Percentiles rank a stretch among this genome's conserved stretches.
phyloP scores from a whole-genome alignment of 2,113 vertebrate species.

The Tichodroma muraria region DNA sequence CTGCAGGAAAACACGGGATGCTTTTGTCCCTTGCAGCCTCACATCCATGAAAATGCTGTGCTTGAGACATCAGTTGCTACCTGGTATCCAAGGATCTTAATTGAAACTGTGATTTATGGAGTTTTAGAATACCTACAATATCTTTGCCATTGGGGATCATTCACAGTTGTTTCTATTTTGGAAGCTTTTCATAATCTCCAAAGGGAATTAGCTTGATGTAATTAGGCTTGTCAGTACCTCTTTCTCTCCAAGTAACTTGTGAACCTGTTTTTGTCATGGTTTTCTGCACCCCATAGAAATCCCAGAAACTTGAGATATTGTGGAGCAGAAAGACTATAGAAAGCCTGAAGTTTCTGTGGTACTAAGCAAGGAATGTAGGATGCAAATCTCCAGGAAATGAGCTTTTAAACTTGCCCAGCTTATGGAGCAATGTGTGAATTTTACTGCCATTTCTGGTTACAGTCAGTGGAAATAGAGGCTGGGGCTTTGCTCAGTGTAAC shows the following conservation, averaged over 20 bases:
- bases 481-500: background rate
- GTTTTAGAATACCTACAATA: background rate
- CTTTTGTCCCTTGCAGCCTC: background rate
- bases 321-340: background rate
- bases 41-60: fast-evolving
- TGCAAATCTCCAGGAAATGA: background rate
- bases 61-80: background rate
- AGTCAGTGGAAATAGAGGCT: background rate
- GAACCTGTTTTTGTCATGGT: background rate
- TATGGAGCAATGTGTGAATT: background rate
- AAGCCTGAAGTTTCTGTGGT: background rate
- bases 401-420: background rate
- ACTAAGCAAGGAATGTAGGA: background rate
- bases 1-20: fast-evolving
- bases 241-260: background rate
- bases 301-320: background rate
- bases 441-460: background rate
- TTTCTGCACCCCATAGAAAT: background rate
- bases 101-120: background rate
- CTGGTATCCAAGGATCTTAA: background rate
- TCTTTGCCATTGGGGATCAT: background rate
- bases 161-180: background rate
- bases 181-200: background rate
- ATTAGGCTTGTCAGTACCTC: background rate
- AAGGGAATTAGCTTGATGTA: background rate